Evolutionary conservation across 2,797 vertebrate genomes (phyloP).

Genomic region (Muscicapa comitata): DNA sequence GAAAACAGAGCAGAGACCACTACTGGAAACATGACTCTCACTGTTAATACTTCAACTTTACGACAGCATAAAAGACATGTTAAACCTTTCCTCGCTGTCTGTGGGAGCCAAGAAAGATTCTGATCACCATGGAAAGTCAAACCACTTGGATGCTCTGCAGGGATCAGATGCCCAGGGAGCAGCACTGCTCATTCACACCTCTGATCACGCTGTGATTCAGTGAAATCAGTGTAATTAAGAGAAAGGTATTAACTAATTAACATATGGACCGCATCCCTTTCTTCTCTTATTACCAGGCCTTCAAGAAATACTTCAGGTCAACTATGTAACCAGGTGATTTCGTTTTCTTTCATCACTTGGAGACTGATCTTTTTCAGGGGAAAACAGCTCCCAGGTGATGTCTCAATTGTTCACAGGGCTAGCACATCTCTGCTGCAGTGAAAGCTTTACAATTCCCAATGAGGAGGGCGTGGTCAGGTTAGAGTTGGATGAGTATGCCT

Average conservation of each 20-base stretch:
- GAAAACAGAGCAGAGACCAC: background rate
- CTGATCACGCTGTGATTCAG: background rate
- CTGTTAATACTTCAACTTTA: background rate
- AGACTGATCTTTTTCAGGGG: background rate
- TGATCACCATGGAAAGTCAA: background rate
- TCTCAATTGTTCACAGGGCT: background rate
- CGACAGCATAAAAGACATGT: background rate
- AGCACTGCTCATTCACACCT: rapidly evolving
- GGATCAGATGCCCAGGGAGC: background rate
- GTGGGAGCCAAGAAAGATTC: background rate
- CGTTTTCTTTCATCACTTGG: background rate
- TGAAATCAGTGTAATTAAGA: background rate
- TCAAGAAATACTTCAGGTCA: background rate
- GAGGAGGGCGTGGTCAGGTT: background rate
- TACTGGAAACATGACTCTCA: background rate
- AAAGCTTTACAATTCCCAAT: background rate
- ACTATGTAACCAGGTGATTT: background rate
- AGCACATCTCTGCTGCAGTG: background rate
- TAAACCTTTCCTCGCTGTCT: background rate
- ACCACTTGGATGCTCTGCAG: rapidly evolving
- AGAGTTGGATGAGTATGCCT: background rate
- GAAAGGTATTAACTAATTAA: background rate
- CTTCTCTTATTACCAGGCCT: background rate
- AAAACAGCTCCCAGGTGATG: background rate
- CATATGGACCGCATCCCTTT: rapidly evolving